Conservation (phyloP, 2,888 invertebrate species). For the Cybosia mesomella region DNA sequence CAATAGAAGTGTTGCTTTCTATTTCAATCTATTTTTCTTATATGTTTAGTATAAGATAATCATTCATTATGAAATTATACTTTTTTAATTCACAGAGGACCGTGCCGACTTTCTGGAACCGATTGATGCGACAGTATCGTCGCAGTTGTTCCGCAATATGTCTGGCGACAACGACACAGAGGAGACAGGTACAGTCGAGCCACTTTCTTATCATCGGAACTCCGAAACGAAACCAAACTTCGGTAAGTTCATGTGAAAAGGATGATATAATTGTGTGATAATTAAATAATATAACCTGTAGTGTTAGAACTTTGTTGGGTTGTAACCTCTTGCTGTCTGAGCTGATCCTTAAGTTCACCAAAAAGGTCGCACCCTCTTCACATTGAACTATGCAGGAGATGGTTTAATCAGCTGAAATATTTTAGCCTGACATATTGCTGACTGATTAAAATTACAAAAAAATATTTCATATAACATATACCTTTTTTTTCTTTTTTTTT, state of each 20-base stretch:
- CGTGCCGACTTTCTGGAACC: constrained; percentile 64
- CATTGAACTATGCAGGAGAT: constrained; percentile 4
- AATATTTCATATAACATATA: not conserved
- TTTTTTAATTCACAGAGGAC: constrained; percentile 66
- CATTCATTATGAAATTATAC: too few relatives aligned
- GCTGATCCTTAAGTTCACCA: constrained; percentile 3
- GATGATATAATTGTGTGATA: not conserved
- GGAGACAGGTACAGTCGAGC: constrained; percentile 56
- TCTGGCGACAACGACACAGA: constrained; percentile 51
- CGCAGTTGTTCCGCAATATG: constrained; percentile 67
- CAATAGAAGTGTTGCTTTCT: too few relatives aligned
- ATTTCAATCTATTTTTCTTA: too few relatives aligned
- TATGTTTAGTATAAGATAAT: too few relatives aligned
- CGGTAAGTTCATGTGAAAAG: constrained; percentile 23
- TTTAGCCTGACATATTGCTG: not conserved
- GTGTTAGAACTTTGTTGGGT: not conserved
- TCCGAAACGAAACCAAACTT: constrained; percentile 47
- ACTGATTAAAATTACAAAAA: not conserved
- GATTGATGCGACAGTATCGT: constrained; percentile 34
- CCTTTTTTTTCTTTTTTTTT: too few relatives aligned
- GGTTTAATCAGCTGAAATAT: not conserved
- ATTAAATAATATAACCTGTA: not conserved
- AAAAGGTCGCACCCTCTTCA: constrained; percentile 6
- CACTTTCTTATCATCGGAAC: constrained; percentile 70
- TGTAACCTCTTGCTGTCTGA: not conserved